phyloP scores from a whole-genome alignment of 2,888 invertebrate genomes.

The Seira ritae region DNA sequence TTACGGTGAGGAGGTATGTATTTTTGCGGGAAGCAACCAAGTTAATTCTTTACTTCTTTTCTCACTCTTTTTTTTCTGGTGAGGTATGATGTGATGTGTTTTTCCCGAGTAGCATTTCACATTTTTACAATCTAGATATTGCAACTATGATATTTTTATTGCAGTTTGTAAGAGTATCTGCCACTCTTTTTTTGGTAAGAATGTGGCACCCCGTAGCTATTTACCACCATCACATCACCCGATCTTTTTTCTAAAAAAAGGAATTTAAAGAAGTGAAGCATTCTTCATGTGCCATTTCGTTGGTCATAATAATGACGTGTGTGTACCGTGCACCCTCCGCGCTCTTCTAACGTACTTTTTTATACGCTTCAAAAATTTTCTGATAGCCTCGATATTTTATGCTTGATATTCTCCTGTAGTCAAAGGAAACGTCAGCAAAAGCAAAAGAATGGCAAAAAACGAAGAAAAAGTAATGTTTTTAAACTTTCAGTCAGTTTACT shows the following conservation, averaged over 20 bases:
- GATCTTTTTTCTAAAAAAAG: conserved; percentile 6
- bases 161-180: neutral
- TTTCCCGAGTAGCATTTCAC: neutral
- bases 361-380: neutral
- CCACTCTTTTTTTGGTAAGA: neutral
- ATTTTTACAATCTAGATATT: neutral
- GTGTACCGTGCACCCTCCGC: neutral
- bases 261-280: neutral
- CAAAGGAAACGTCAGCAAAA: too few species aligned
- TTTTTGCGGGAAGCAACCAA: neutral
- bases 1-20: neutral
- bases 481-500: too few species aligned
- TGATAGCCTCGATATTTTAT: neutral
- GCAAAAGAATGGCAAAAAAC: neutral
- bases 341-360: neutral
- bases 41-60: conserved; percentile 6
- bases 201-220: conserved; percentile 28
- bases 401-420: neutral
- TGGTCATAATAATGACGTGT: conserved; percentile 8
- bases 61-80: neutral
- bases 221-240: conserved; percentile 21
- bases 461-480: neutral
- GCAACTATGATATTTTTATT: neutral
- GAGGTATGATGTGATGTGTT: neutral
- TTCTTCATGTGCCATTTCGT: conserved; percentile 17